Conservation (phyloP, 2,888 invertebrate species). For the Apodemia mormo region DNA sequence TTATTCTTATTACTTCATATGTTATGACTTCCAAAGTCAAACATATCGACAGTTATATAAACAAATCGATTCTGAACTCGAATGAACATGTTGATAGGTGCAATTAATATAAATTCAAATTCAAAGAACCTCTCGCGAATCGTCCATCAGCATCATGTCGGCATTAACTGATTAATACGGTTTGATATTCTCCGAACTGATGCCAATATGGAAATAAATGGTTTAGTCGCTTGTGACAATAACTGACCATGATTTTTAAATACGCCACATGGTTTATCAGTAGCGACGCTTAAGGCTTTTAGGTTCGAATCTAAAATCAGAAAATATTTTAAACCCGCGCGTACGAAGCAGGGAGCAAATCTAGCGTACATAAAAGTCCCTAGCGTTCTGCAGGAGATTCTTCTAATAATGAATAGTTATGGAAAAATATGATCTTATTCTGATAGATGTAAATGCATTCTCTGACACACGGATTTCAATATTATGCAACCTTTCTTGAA, state of each 20-base stretch:
- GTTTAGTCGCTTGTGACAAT: too few species aligned
- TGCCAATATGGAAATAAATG: background rate
- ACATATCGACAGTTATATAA: conserved; percentile 27
- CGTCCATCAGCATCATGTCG: conserved; percentile 6
- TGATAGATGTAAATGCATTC: conserved; percentile 16
- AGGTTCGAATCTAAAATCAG: too few species aligned
- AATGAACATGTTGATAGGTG: conserved; percentile 58
- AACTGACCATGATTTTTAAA: too few species aligned
- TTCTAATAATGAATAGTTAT: background rate
- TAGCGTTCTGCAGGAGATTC: background rate
- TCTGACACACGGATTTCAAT: conserved; percentile 17
- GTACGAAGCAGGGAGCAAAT: too few species aligned
- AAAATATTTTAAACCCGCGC: too few species aligned
- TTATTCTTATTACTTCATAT: background rate
- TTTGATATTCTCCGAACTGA: background rate
- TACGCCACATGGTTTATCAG: too few species aligned
- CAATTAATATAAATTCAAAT: conserved; percentile 56
- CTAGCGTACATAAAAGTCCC: background rate
- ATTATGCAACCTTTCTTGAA: background rate
- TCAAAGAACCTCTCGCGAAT: background rate
- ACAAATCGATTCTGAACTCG: conserved; percentile 44
- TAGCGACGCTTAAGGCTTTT: too few species aligned
- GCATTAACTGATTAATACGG: background rate
- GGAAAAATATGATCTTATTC: conserved; percentile 24
- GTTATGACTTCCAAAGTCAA: background rate